Evolutionary conservation across 2,113 vertebrate genomes (phyloP).

Genomic region (Corythoichthys intestinalis): DNA sequence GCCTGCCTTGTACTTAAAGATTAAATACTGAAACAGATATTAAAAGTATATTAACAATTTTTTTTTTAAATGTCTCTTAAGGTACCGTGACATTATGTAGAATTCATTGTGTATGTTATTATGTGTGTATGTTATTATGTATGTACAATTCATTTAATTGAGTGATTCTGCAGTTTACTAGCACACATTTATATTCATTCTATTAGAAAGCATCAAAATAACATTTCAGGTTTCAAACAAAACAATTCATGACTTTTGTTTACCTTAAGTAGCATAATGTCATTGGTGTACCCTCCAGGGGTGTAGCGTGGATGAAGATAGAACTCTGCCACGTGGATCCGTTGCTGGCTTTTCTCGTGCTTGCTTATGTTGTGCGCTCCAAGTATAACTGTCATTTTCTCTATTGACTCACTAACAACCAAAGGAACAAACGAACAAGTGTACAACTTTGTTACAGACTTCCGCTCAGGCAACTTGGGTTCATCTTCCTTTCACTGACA

Average conservation of each 20-base stretch:
- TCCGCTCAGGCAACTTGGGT: no score
- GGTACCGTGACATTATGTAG: no score
- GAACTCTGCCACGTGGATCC: slow-evolving; percentile 35
- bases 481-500: no score
- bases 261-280: slow-evolving; percentile 66
- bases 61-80: no score
- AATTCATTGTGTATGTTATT: no score
- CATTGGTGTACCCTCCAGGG: not conserved
- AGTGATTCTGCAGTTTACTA: not conserved
- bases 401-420: fast-evolving
- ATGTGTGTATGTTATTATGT: not conserved
- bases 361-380: slow-evolving; percentile 57
- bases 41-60: no score
- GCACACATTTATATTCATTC: not conserved
- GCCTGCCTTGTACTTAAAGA: no score
- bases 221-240: not conserved
- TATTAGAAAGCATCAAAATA: not conserved
- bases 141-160: not conserved
- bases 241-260: not conserved
- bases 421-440: not conserved
- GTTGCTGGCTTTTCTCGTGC: slow-evolving; percentile 55
- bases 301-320: slow-evolving; percentile 28
- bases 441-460: no score
- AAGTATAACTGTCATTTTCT: slow-evolving; percentile 45
- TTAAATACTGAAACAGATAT: no score